These are phyloP conservation scores for Dysmachus trigonus DNA, from an alignment of 2,888 invertebrate species.

Conservation along the genomic window DNA sequence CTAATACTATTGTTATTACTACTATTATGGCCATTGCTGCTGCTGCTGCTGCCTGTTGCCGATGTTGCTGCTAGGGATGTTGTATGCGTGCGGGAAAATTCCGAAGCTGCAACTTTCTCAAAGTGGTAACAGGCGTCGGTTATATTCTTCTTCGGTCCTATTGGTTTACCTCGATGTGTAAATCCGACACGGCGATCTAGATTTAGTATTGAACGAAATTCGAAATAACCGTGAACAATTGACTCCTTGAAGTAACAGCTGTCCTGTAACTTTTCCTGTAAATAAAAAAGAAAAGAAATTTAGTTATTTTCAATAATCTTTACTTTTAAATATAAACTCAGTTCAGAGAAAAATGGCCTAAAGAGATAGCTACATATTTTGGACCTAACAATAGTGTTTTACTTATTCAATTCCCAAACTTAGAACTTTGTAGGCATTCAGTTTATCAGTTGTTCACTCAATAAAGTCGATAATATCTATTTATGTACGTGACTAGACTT, in stretches of 20 bases:
- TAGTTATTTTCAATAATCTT: not conserved
- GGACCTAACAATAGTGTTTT: not conserved
- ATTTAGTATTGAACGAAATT: slow-evolving; percentile 62
- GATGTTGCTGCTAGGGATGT: slow-evolving; percentile 45
- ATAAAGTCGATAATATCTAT: too few species aligned
- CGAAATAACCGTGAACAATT: slow-evolving; percentile 63
- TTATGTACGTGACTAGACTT: too few species aligned
- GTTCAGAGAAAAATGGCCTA: not conserved
- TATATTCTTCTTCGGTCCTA: slow-evolving; percentile 61
- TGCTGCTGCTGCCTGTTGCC: slow-evolving; percentile 47
- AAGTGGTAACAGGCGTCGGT: slow-evolving; percentile 62
- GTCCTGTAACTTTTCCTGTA: slow-evolving; percentile 62
- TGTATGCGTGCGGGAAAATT: slow-evolving; percentile 58
- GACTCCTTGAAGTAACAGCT: slow-evolving; percentile 65
- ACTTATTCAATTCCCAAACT: too few species aligned
- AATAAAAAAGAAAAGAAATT: slow-evolving; percentile 39
- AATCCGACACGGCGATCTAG: slow-evolving; percentile 62
- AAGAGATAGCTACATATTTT: not conserved
- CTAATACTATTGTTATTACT: slow-evolving; percentile 55
- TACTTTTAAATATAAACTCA: too few species aligned
- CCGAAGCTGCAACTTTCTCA: slow-evolving; percentile 61
- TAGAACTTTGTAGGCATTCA: too few species aligned
- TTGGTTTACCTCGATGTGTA: slow-evolving; percentile 63
- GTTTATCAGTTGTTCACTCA: too few species aligned
- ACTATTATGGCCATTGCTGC: slow-evolving; percentile 54